Percentiles rank a stretch among this genome's conserved stretches.
These are phyloP conservation scores for Bubo scandiacus DNA, from an alignment of 2,113 vertebrate species.

Conservation along the genomic window DNA sequence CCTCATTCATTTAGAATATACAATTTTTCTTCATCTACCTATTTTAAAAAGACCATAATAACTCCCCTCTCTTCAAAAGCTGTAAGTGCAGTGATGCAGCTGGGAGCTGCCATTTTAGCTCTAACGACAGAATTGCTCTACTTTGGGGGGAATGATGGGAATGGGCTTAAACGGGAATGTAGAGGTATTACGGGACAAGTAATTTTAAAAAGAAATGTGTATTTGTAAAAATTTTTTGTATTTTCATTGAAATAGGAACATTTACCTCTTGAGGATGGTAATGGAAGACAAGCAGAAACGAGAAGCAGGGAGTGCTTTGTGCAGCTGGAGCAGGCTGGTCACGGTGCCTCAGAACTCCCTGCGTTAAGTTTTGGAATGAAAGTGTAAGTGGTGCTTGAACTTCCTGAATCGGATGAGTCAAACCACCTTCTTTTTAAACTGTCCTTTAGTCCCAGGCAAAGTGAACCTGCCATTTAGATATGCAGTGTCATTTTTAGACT, in stretches of 20 bases:
- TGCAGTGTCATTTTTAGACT: conserved; percentile 30
- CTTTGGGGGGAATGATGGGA: not conserved
- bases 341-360: not conserved
- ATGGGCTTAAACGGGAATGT: not conserved
- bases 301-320: not conserved
- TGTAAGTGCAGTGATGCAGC: not conserved
- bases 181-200: not conserved
- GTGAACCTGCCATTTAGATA: not conserved
- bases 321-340: not conserved
- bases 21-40: not conserved
- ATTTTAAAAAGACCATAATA: not conserved
- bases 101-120: not conserved
- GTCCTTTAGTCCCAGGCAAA: not conserved
- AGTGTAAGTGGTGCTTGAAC: not conserved
- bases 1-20: conserved; percentile 3
- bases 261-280: not conserved
- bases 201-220: not conserved
- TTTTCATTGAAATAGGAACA: not conserved
- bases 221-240: not conserved
- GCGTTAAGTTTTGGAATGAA: not conserved
- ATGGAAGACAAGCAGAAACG: not conserved
- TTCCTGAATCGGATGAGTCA: not conserved
- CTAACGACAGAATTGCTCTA: not conserved
- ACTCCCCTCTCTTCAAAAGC: not conserved
- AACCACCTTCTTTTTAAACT: not conserved